Evolutionary conservation across 2,888 invertebrate species (phyloP), one percentile per base, ranked within the genome.

Genomic region (Xestia rhomboidea): DNA sequence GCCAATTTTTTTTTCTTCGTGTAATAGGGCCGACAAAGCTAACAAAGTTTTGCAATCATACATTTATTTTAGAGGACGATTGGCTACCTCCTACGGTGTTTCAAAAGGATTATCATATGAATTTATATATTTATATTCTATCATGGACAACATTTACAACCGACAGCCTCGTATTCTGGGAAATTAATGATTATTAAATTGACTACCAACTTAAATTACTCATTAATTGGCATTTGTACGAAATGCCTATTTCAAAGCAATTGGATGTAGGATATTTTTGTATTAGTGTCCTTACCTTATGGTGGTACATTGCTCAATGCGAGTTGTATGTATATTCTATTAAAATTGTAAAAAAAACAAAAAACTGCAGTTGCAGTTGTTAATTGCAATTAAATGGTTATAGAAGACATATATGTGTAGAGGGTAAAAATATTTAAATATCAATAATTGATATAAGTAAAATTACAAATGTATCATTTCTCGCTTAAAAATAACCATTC

Each of bases 311-410:
- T 30, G 30, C 30, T 60, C 60, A 60, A 30, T 60, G 54, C n/a
- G 5, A 54, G 11, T 54, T n/a, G 7, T 13, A 54, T n/a, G 7
- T 13, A 54, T 54, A 64, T 81, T 44, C 2, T 54, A 68, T 68
- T 57, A 30, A 64, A 57, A 69, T 44, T 30, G 2, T 62, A 44
- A 54, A 69, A 41, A 34, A 44, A 63, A 67, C 66, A 83, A 27
- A 49, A 82, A 82, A 77, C 54, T 69, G 51, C 80, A 27, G 4
- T 18, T n/a, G 46, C 64, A 79, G 68, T 69, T 77, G 51, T 21
- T 54, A 68, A 54, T 66, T 51, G 21, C n/a, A 46, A 24, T 38
- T 60, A 60, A 30, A 30, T 51, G 15, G 10, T 41, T 44, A 30
- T 49, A 63, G 34, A 73, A 81, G 68, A 68, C 15, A 54, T 49